Base-by-base conservation (phyloP, 2,113 vertebrate species). In the Oreochromis aureus region DNA sequence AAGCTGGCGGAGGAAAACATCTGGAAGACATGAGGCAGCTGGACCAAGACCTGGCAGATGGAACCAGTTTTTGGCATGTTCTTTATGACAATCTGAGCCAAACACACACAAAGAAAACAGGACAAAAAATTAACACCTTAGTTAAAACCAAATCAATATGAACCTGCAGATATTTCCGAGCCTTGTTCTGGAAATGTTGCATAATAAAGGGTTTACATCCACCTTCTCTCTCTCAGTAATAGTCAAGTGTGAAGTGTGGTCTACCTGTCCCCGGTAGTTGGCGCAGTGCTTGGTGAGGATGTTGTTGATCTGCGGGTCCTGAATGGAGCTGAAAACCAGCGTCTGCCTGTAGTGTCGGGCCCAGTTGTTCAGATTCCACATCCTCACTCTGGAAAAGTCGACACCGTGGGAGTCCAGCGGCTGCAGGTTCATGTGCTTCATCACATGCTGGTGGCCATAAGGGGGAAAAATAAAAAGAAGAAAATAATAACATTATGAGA, bases 11-110 rank as follows among this genome's bases (percentile, higher is more conserved):
- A 95, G 54, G 97, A 94, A 53, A 99, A 95, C 89, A 97, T 97
- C 93, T 98, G 98, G 87, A 99, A 99, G 51, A 99, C 97, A 2
- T 99, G 99, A 12, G 99, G 99, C 85, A 99, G 96, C 94, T 99
- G 98, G 61, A 98, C 97, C 86, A 98, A 86, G 63, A 99, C 97
- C 1, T 97, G 99, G 90, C 97, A 97, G 91, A 99, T 99, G 86
- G 98, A 98, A 16, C 98, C 98, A 0, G 92, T 96, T 91, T 95
- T 91, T 0, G 97, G 97, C 59, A 97, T 73, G 0, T 97, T 98
- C 93, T 97, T 98, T 56, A 96, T 61, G 0, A 96, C 91, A 89
- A 99, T 95, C 99, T 99, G 93, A 2, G 59, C 85, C 16, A 83
- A 58, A 44, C 41, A 3, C 7, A 83, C 9, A 44, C 3, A 81